These are phyloP conservation scores for Struthidea cinerea DNA, from an alignment of 2,113 vertebrate genomes.

Conservation along the genomic window DNA sequence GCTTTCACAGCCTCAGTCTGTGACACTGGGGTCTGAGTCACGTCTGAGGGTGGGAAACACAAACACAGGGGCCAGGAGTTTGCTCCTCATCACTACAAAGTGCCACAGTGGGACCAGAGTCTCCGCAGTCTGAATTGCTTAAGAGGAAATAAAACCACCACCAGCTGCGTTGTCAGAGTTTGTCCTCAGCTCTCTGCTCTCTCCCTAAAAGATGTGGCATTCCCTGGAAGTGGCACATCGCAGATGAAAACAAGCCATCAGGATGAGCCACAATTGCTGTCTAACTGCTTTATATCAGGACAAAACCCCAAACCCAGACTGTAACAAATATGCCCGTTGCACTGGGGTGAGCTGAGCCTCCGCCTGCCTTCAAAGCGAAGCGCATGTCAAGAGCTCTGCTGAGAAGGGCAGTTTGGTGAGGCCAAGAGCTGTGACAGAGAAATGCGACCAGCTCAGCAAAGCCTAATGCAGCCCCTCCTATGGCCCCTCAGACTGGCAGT, in stretches of 20 bases:
- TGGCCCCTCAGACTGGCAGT: accelerated
- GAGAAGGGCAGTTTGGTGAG: background rate
- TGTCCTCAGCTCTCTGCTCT: background rate
- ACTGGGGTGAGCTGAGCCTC: background rate
- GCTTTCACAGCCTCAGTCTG: background rate
- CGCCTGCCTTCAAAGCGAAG: background rate
- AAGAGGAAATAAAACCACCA: background rate
- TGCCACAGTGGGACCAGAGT: background rate
- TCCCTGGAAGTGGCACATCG: background rate
- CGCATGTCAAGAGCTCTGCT: background rate
- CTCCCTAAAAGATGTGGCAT: background rate
- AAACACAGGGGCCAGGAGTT: background rate
- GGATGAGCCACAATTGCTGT: background rate
- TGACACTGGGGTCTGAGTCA: background rate
- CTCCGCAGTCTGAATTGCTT: background rate
- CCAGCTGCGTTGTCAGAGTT: background rate
- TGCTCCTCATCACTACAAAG: background rate
- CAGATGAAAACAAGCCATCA: background rate
- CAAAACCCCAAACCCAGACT: background rate
- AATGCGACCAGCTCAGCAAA: background rate
- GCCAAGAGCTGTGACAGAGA: background rate
- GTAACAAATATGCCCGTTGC: background rate
- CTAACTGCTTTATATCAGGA: background rate
- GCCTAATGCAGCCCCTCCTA: background rate
- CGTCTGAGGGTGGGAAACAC: background rate